These are phyloP conservation scores for Suricata suricatta DNA, from an alignment of 2,113 vertebrate genomes.

Conservation along the genomic window DNA sequence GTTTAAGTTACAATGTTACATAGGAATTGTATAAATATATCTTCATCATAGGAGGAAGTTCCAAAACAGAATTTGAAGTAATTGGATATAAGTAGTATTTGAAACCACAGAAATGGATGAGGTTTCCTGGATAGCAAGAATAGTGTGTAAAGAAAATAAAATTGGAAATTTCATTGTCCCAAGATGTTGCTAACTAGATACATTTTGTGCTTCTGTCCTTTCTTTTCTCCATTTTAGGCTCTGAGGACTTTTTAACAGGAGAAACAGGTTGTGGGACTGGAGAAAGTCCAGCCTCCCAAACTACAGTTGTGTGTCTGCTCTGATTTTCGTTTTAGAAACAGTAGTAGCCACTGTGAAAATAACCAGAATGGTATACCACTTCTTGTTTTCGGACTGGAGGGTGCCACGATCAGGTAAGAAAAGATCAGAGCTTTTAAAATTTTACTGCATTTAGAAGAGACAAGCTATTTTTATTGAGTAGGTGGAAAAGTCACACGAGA, in stretches of 20 bases:
- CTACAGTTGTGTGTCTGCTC: not conserved
- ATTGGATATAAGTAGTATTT: not conserved
- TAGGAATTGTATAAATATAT: not conserved
- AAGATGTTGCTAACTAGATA: not conserved
- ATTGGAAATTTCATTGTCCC: not conserved
- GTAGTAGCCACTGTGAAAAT: not conserved
- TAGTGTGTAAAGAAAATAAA: not conserved
- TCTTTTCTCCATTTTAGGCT: not conserved
- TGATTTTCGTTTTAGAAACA: not conserved
- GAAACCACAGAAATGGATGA: not conserved
- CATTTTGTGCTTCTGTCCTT: not conserved
- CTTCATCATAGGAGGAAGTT: not conserved
- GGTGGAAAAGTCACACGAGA: conserved; percentile 1
- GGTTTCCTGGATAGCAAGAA: not conserved
- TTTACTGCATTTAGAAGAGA: conserved; percentile 21
- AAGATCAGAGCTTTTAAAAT: conserved; percentile 6
- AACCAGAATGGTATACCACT: not conserved
- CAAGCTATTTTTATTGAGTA: conserved; percentile 21
- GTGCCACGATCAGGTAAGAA: not conserved
- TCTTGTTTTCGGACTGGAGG: not conserved
- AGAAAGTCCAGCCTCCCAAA: not conserved
- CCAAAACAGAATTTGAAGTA: not conserved
- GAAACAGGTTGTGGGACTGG: not conserved
- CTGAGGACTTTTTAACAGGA: not conserved
- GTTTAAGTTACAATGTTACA: not conserved